Evolutionary conservation across 2,888 invertebrate species (phyloP).

Genomic region (Diadegma fenestrale): DNA sequence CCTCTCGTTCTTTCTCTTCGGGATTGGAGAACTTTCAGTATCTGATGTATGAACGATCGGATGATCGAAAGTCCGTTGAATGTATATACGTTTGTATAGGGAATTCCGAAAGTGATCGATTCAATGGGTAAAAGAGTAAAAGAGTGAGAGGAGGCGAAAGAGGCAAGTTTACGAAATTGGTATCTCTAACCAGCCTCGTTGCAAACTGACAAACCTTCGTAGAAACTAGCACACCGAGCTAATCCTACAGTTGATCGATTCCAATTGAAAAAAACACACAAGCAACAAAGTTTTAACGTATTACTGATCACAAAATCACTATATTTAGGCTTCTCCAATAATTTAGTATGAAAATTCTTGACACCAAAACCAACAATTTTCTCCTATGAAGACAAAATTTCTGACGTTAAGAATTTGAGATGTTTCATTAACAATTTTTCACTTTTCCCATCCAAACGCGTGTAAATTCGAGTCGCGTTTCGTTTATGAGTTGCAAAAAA

Average conservation of each 20-base stretch:
- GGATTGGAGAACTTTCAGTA: constrained; percentile 65
- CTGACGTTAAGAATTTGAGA: no score
- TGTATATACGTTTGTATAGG: constrained; percentile 13
- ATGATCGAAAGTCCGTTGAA: constrained; percentile 46
- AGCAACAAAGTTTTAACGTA: background rate
- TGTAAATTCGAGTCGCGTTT: no score
- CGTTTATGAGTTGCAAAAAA: no score
- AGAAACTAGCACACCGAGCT: constrained; percentile 57
- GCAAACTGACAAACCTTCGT: constrained; percentile 54
- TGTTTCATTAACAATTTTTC: no score
- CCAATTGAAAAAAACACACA: constrained; percentile 6
- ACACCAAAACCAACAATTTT: no score
- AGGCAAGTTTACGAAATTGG: constrained; percentile 63
- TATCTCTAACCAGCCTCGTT: constrained; percentile 48
- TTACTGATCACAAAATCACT: no score
- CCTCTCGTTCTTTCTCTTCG: constrained; percentile 8
- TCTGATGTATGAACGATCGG: constrained; percentile 54
- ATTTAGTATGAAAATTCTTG: no score
- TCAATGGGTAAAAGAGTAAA: constrained; percentile 50
- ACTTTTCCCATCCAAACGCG: no score
- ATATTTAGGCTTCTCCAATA: no score
- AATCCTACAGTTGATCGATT: constrained; percentile 40
- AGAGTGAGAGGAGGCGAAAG: constrained; percentile 12
- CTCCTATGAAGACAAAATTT: no score
- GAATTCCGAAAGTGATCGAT: constrained; percentile 62